A percentile compares a stretch with the other conserved stretches of the same genome.
These are phyloP conservation scores for Gymnopithys bicolor DNA, from an alignment of 2,797 vertebrate genomes.

Conservation along the genomic window DNA sequence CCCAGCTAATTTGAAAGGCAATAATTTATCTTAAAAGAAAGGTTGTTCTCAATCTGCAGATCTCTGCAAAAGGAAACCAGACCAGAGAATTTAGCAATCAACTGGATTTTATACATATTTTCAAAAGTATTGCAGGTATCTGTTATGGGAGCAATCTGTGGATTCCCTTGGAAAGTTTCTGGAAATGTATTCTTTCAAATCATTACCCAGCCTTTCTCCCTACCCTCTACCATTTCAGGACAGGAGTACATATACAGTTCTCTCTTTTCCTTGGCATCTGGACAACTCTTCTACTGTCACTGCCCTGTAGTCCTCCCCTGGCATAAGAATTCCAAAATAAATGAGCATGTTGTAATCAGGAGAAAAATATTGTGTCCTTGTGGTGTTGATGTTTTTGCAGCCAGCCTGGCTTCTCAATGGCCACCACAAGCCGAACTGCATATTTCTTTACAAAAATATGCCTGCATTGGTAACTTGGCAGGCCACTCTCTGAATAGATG, in stretches of 20 bases:
- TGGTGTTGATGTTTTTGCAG: conserved; percentile 80
- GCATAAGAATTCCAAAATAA: conserved; percentile 82
- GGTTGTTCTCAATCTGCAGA: not conserved
- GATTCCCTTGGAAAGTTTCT: conserved; percentile 16
- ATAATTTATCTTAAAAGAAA: not conserved
- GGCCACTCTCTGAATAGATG: conserved; percentile 55
- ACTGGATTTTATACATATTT: not conserved
- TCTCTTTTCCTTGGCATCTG: conserved; percentile 80
- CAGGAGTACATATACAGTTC: conserved; percentile 72
- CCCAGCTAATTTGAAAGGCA: conserved; percentile 12
- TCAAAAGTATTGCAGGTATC: not conserved
- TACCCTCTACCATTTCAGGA: conserved; percentile 73
- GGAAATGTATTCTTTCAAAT: conserved; percentile 62
- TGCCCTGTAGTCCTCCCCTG: conserved; percentile 76
- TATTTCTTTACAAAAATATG: conserved; percentile 78
- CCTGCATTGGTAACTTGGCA: conserved; percentile 64
- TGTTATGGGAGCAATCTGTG: not conserved
- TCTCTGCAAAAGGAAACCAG: not conserved
- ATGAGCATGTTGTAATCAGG: conserved; percentile 80
- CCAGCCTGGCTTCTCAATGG: conserved; percentile 72
- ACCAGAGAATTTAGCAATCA: not conserved
- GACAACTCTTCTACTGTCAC: conserved; percentile 80
- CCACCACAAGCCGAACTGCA: conserved; percentile 67
- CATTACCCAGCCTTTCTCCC: conserved; percentile 31
- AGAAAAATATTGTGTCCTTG: conserved; percentile 82